These are phyloP conservation scores for Anthopleura xanthogrammica DNA, from an alignment of 92 coral and sea anemone genomes.

Conservation along the genomic window DNA sequence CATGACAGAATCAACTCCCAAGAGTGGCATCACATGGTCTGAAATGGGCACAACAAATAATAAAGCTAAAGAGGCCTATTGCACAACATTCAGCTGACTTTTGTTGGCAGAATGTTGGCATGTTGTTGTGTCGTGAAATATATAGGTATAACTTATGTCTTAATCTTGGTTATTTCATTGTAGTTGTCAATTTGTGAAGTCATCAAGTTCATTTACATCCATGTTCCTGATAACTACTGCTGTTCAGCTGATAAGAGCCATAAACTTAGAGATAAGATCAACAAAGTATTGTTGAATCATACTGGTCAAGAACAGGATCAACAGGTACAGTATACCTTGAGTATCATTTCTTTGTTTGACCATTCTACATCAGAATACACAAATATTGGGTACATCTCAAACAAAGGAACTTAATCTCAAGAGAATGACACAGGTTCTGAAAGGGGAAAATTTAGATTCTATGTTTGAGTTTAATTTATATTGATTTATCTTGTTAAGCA, in stretches of 20 bases:
- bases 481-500: too few species aligned
- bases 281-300: slow-evolving; percentile 40
- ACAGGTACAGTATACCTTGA: slow-evolving; percentile 45
- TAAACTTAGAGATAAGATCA: slow-evolving; percentile 50
- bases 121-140: background rate
- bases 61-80: too few species aligned
- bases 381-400: too few species aligned
- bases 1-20: too few species aligned
- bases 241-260: slow-evolving; percentile 14
- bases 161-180: background rate
- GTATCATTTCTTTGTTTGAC: background rate
- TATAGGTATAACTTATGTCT: background rate
- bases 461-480: too few species aligned
- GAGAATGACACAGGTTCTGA: too few species aligned
- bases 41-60: too few species aligned
- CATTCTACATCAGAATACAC: too few species aligned
- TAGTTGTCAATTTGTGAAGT: slow-evolving; percentile 42
- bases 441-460: too few species aligned
- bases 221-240: slow-evolving; percentile 49
- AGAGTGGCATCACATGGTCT: too few species aligned
- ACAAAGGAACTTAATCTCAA: too few species aligned
- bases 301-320: slow-evolving; percentile 50
- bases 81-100: too few species aligned
- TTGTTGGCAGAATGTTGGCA: background rate
- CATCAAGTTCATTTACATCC: slow-evolving; percentile 33